Conservation (phyloP, 2,888 invertebrate species). For the Leucoma salicis region DNA sequence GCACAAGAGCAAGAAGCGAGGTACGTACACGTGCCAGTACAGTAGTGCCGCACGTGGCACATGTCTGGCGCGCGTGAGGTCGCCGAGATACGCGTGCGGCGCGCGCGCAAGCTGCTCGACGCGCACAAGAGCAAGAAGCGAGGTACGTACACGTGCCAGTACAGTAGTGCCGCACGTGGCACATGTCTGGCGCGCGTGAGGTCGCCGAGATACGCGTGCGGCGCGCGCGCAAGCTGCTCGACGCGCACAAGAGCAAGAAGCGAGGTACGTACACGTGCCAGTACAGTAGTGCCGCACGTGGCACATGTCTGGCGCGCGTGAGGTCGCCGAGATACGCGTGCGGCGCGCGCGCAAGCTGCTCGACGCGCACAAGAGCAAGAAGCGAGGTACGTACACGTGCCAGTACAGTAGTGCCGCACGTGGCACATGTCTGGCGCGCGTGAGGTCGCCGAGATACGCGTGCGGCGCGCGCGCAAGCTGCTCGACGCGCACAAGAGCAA, state of each 20-base stretch:
- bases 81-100: conserved; percentile 41
- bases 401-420: too few relatives aligned
- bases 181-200: conserved; percentile 32
- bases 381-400: too few relatives aligned
- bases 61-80: conserved; percentile 36
- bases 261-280: too few relatives aligned
- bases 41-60: too few relatives aligned
- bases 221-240: conserved; percentile 37
- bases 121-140: too few relatives aligned
- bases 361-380: conserved; percentile 25
- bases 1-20: too few relatives aligned
- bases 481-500: conserved; percentile 31
- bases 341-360: conserved; percentile 38
- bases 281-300: too few relatives aligned
- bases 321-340: conserved; percentile 40
- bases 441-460: conserved; percentile 39
- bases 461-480: conserved; percentile 37
- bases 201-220: conserved; percentile 42
- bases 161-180: too few relatives aligned
- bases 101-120: conserved; percentile 37
- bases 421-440: conserved; percentile 30
- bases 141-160: too few relatives aligned
- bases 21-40: too few relatives aligned
- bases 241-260: conserved; percentile 23
- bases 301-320: conserved; percentile 33